Conservation (phyloP, 2,113 vertebrate species). For the Etia nguti region DNA sequence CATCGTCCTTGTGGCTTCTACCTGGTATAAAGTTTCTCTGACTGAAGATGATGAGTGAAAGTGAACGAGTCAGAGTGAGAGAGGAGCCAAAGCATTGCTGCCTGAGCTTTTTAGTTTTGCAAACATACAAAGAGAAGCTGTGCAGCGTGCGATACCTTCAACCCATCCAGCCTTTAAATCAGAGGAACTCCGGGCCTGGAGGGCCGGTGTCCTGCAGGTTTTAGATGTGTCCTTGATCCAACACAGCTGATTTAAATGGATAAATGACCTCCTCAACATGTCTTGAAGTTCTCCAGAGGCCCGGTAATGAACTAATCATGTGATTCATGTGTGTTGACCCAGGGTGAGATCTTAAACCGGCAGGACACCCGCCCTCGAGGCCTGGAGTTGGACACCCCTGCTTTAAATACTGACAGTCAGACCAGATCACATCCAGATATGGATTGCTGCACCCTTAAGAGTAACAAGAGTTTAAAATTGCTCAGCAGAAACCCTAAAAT, state of each 20-base stretch:
- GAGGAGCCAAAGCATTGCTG: background rate
- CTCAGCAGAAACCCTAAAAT: background rate
- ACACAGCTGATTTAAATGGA: background rate
- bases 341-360: background rate
- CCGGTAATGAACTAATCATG: background rate
- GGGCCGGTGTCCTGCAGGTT: accelerated
- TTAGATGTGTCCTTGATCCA: background rate
- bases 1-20: accelerated
- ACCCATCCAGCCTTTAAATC: background rate
- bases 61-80: background rate
- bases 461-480: background rate
- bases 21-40: background rate
- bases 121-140: background rate
- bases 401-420: background rate
- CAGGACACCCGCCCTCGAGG: accelerated
- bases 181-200: background rate
- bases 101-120: too few species aligned
- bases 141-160: background rate
- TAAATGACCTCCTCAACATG: background rate
- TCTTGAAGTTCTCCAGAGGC: background rate
- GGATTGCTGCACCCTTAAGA: accelerated
- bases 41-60: background rate
- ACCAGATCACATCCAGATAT: background rate
- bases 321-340: accelerated
- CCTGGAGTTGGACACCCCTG: background rate